Percentiles rank a stretch among this genome's conserved stretches.
Evolutionary conservation across 2,113 vertebrate genomes (phyloP).

Genomic region (Romanogobio albipinnatus): DNA sequence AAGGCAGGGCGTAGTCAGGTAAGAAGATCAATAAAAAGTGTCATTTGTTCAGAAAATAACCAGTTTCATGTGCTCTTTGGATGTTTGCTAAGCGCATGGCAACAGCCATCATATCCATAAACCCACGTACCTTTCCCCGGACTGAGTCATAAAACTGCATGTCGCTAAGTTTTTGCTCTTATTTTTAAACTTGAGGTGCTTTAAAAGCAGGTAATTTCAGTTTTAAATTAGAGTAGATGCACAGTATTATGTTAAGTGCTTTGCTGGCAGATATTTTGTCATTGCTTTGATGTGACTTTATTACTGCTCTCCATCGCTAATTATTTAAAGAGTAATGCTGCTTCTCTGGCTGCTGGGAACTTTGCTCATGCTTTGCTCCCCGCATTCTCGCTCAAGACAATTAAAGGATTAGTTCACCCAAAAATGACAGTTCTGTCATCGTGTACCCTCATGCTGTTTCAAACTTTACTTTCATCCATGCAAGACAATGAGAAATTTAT

Average conservation of each 20-base stretch:
- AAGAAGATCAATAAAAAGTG: constrained; percentile 69
- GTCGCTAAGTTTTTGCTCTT: not conserved
- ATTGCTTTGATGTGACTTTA: constrained; percentile 12
- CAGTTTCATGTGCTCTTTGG: constrained; percentile 31
- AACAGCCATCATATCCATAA: constrained; percentile 10
- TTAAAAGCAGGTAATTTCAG: constrained; percentile 6
- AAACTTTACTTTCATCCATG: constrained; percentile 1
- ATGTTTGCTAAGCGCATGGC: not conserved
- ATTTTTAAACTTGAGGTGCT: not conserved
- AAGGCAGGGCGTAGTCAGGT: constrained; percentile 99
- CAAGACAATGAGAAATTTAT: not conserved
- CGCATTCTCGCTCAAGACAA: not conserved
- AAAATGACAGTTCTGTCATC: not conserved
- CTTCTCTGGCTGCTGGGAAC: not conserved
- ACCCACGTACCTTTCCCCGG: not conserved
- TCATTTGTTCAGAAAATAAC: constrained; percentile 21
- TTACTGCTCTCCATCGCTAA: not conserved
- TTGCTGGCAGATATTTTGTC: not conserved
- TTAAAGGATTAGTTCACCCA: constrained; percentile 18
- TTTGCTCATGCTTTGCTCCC: constrained; percentile 24
- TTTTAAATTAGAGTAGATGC: constrained; percentile 17
- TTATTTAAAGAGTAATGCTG: constrained; percentile 14
- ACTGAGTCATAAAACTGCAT: constrained; percentile 6
- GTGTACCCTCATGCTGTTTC: not conserved
- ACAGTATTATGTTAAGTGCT: constrained; percentile 31